Conservation (phyloP, 2,113 vertebrate genomes). For the Mungos mungo region DNA sequence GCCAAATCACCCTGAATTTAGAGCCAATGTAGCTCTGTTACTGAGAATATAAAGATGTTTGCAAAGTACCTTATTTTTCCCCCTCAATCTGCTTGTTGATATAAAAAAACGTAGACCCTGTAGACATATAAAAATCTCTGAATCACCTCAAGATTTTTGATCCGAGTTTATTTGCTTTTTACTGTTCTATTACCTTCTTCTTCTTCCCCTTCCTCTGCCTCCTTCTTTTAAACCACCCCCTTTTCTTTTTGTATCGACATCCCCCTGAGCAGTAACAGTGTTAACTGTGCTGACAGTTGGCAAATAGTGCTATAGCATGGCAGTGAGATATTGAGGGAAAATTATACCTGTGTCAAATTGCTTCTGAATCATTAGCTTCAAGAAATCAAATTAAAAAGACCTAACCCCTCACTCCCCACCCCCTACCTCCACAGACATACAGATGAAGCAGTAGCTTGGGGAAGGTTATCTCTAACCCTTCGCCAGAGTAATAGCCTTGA, state of each 20-base stretch:
- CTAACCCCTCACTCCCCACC: too few species aligned
- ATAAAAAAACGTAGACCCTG: neutral
- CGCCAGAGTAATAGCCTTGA: neutral
- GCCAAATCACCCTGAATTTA: neutral
- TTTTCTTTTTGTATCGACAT: neutral
- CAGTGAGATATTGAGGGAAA: neutral
- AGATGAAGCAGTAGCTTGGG: neutral
- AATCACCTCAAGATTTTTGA: neutral
- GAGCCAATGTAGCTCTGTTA: neutral
- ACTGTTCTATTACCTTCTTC: neutral
- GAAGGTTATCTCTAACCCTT: neutral
- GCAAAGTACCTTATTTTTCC: neutral
- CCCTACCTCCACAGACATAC: neutral
- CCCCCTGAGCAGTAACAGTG: neutral
- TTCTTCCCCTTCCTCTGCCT: neutral
- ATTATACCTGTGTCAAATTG: slow-evolving; percentile 32
- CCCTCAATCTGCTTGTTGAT: neutral
- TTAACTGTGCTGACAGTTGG: neutral
- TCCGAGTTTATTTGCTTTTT: neutral
- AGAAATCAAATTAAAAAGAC: neutral
- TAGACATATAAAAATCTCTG: neutral
- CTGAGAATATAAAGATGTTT: neutral
- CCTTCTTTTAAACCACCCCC: rapidly evolving
- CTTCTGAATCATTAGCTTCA: slow-evolving; percentile 34
- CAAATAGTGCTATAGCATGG: neutral